Evolutionary conservation across 2,888 invertebrate species (phyloP), one percentile per base, ranked within the genome.

Genomic region (Drosophila neotestacea): DNA sequence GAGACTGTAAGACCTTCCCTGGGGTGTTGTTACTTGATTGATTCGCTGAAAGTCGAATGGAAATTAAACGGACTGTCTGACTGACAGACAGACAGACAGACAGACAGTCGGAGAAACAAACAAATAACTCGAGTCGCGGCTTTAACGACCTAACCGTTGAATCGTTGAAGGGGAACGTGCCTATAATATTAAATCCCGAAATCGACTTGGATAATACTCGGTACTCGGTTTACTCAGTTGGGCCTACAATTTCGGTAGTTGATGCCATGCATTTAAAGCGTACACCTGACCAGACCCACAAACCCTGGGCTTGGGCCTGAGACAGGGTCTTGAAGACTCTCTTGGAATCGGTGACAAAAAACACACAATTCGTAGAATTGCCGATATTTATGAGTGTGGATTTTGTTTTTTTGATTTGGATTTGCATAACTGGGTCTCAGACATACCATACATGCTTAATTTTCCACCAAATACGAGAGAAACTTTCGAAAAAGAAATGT

Each of bases 381-480:
- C 78, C 85, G 70, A 87, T 89, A 86, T 89, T 88, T 88, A 89
- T 89, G 85, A 87, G 68, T 77, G 72, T 75, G 61, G 32, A n/a
- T 50, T 34, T 22, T 22, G 11, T 11, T 11, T 59, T 56, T 71
- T 70, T 46, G 46, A 75, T 77, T 79, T 67, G 67, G 77, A 91
- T 91, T 91, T 91, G 88, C 91, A 91, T 91, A 91, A 90, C 91
- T 91, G 89, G 91, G 91, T 91, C 91, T 89, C 70, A 74, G 85
- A 90, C 91, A 88, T 59, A 70, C 70, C 75, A 13, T 81, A 77
- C 88, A 88, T 85, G 77, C 70, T 79, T 85, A 88, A 91, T 87
- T 80, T 70, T 56, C 64, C 64, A 6, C 39, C 3, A 67, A 52
- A 58, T 47, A 30, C 41, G 46, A 59, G 39, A 59, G 58, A 63